A percentile compares a stretch with the other conserved stretches of the same genome.
phyloP scores from a whole-genome alignment of 1,140 invertebrate species.

The Drosophila kohkoa region DNA sequence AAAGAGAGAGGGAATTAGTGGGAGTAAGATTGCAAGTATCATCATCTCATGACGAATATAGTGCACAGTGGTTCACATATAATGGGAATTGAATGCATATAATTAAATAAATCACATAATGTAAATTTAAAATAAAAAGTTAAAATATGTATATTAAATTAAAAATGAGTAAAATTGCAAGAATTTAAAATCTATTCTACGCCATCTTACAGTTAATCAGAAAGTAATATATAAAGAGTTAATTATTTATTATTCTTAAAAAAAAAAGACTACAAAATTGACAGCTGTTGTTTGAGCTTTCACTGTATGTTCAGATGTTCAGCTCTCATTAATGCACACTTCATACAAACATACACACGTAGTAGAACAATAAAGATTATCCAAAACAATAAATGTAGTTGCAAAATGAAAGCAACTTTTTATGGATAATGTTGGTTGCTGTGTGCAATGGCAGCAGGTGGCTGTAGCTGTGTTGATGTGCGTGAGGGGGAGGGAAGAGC shows the following conservation, averaged over 20 bases:
- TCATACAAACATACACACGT: constrained; percentile 3
- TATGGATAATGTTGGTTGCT: constrained; percentile 9
- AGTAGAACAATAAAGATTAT: constrained; percentile 6
- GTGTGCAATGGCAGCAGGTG: constrained; percentile 39
- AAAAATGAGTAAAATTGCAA: no score
- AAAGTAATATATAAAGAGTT: no score
- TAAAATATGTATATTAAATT: no score
- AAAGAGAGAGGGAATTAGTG: constrained; percentile 16
- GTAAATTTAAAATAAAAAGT: neutral
- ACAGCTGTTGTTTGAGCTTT: constrained; percentile 1
- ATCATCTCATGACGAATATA: constrained; percentile 34
- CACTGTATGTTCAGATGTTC: neutral
- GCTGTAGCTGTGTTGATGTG: constrained; percentile 13
- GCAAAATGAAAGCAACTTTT: constrained; percentile 28
- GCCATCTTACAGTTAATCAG: no score
- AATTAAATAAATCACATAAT: no score
- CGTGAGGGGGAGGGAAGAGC: neutral
- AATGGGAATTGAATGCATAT: neutral
- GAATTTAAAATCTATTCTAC: no score
- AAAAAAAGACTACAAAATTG: neutral
- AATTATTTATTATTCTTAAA: neutral
- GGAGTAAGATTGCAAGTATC: constrained; percentile 25
- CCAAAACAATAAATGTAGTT: constrained; percentile 10
- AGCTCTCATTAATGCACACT: neutral
- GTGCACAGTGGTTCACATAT: constrained; percentile 23